A percentile compares a stretch with the other conserved stretches of the same genome.
phyloP scores from a whole-genome alignment of 2,113 vertebrate genomes.

The Bagarius yarrelli region DNA sequence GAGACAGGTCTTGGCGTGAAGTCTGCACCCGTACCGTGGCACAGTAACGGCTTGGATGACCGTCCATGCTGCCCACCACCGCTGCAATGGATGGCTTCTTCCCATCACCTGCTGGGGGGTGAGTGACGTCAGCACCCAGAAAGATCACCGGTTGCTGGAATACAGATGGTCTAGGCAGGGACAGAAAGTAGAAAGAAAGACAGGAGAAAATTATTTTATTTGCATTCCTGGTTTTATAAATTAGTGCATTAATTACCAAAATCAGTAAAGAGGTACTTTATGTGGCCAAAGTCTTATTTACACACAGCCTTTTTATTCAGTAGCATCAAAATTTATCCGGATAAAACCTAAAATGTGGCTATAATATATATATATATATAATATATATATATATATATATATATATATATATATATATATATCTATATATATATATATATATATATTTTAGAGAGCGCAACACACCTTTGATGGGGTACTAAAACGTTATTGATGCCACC shows the following conservation, averaged over 20 bases:
- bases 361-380: no score
- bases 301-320: not conserved
- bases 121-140: conserved; percentile 93
- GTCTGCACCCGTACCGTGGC: conserved; percentile 96
- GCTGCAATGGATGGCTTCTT: conserved; percentile 98
- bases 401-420: no score
- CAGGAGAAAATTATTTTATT: not conserved
- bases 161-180: conserved; percentile 82
- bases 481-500: conserved; percentile 98
- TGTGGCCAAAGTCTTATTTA: not conserved
- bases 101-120: conserved; percentile 92
- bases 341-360: no score
- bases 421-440: no score
- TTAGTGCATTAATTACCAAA: not conserved
- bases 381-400: no score
- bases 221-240: not conserved
- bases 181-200: not conserved
- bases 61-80: conserved; percentile 98
- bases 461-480: conserved; percentile 96
- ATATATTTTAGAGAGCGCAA: no score
- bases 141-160: conserved; percentile 99
- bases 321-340: no score
- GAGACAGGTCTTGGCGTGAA: conserved; percentile 91
- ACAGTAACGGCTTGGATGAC: conserved; percentile 95
- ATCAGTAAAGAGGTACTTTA: not conserved